Base-by-base conservation (phyloP, 2,888 invertebrate genomes). In the Neoaliturus tenellus region DNA sequence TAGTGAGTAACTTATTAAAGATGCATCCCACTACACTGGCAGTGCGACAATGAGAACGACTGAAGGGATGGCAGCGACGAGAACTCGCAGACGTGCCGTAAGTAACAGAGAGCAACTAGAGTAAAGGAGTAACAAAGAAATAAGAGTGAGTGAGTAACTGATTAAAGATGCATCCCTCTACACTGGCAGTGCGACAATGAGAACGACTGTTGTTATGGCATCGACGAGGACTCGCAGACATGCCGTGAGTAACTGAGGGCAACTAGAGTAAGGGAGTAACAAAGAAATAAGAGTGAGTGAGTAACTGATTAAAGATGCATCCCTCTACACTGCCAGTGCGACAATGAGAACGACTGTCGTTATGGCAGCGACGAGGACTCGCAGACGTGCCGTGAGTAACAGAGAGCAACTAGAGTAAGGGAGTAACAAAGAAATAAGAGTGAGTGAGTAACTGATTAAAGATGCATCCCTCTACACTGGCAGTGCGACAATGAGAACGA, bases 161-260 rank as follows among this genome's bases (percentile, higher is more conserved):
- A n/a, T n/a, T n/a, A n/a, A n/a, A n/a, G n/a, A n/a, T 96, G 95
- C 89, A 95, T 97, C 89, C 96, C 96, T 33, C 90, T 90, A 35
- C 92, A 93, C 89, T 97, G 97, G 97, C 94, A 95, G 87, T 97
- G 97, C 90, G 97, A 97, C 92, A 94, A 94, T 88, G 96, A 96
- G 89, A 93, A 93, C 88, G 97, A 97, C 91, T 97, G 97, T 89
- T 91, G 93, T 80, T 97, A 97, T 90, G 95, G 94, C 51, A 95
- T 94, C 51, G 97, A 97, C 90, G 97, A 97, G 91, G 93, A 95
- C 89, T 92, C 93, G 0, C 91, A 92, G 84, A 92, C 94, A 86
- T 97, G 97, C 92, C 94, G 97, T 97, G 93, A 95, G 97, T 95
- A 89, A n/a, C n/a, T n/a, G n/a, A n/a, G n/a, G n/a, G n/a, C n/a